phyloP scores from a whole-genome alignment of 2,113 vertebrate species.

The Tragelaphus imberbis region DNA sequence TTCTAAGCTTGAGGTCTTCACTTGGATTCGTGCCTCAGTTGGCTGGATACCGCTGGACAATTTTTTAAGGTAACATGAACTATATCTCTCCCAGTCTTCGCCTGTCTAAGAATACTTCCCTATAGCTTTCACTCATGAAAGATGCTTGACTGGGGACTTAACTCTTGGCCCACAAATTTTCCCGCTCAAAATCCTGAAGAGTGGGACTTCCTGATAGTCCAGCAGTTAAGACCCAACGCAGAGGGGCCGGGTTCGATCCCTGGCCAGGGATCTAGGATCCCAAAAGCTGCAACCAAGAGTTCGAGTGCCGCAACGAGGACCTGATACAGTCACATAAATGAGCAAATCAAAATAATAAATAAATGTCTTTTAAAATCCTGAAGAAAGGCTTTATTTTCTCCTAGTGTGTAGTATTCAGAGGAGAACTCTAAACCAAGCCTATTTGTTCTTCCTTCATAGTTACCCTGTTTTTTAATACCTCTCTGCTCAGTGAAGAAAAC shows the following conservation, averaged over 20 bases:
- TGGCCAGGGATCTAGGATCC: background rate
- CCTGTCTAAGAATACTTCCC: background rate
- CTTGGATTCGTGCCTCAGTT: background rate
- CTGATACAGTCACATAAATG: background rate
- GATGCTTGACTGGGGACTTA: background rate
- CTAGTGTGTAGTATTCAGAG: background rate
- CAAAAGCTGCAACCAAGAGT: fast-evolving
- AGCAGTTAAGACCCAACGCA: background rate
- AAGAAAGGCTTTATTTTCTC: background rate
- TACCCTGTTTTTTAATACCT: background rate
- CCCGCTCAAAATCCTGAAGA: background rate
- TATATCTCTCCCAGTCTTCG: background rate
- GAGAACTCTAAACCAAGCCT: background rate
- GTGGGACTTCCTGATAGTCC: background rate
- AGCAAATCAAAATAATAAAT: background rate
- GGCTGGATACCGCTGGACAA: background rate
- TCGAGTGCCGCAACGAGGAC: fast-evolving
- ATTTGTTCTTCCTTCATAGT: background rate
- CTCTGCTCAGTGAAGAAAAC: background rate
- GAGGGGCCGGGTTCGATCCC: background rate
- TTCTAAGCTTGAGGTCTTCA: background rate
- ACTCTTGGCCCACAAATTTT: background rate
- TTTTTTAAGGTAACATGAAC: background rate
- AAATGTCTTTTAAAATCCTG: background rate
- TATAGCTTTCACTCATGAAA: background rate